Evolutionary conservation across 1,140 invertebrate genomes (phyloP), one percentile per base, ranked within the genome.

Genomic region (Hydropsyche tenuis): DNA sequence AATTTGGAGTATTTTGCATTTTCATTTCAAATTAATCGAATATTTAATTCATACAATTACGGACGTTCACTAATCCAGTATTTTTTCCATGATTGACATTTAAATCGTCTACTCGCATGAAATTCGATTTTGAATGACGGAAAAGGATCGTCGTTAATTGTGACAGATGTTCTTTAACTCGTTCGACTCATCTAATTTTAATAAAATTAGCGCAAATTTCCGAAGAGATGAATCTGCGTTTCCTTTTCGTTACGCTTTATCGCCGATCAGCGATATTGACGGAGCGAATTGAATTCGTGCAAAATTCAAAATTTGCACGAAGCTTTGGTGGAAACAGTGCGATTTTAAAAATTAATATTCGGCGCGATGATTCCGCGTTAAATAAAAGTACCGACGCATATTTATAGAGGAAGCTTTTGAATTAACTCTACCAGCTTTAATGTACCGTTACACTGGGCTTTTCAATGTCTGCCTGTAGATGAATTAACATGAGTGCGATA

Each of bases 401-500:
- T 53, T 53, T 53, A 7, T 18, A 18, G 16, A 20, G 22, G 5
- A 9, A 25, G 56, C 56, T 60, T 60, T 60, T 37, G 14, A 11
- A 60, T 25, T 60, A 25, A 60, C 56, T 11, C 22, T 60, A 25
- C 18, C 56, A 25, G 56, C 18, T 60, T 60, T 25, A 25, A 60
- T n/a, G 7, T 60, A 7, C 3, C 22, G 56, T 60, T 60, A 25
- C 56, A 7, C 22, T 25, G 23, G 30, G 56, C 56, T 60, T 60
- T 56, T 60, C 56, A 60, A 60, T 60, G 56, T 60, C 63, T 65
- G 30, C 30, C 63, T 43, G 42, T 23, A 65, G 63, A 43, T 65
- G 63, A 65, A 45, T 45, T 42, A 65, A 65, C 37, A 65, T 42
- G 63, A 65, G 63, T 22, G 63, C 30, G 63, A 65, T 65, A 65